A percentile compares a stretch with the other conserved stretches of the same genome.
phyloP scores from a whole-genome alignment of 2,113 vertebrate genomes.

The Macroglossus sobrinus region DNA sequence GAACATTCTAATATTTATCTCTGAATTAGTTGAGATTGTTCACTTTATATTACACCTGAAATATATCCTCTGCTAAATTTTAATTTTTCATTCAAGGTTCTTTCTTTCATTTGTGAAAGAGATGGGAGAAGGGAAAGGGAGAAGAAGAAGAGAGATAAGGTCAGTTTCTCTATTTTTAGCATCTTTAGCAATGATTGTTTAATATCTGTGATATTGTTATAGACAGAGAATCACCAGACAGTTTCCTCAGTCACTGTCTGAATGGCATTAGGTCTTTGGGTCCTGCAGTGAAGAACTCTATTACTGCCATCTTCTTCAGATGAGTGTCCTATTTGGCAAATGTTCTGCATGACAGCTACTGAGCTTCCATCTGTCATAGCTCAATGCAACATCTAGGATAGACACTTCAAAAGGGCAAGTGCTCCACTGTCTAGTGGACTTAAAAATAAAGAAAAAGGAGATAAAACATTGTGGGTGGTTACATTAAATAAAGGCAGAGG shows the following conservation, averaged over 20 bases:
- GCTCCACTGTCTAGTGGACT: neutral
- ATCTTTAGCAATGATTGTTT: neutral
- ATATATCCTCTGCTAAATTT: neutral
- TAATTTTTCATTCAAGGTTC: neutral
- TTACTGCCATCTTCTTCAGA: slow-evolving; percentile 44
- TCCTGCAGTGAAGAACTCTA: slow-evolving; percentile 47
- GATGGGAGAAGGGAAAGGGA: accelerated
- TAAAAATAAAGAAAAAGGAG: slow-evolving; percentile 19
- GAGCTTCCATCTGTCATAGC: slow-evolving; percentile 55
- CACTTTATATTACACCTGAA: neutral
- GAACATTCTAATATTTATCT: neutral
- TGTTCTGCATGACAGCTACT: slow-evolving; percentile 47
- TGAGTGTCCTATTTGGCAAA: slow-evolving; percentile 52
- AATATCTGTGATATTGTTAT: neutral
- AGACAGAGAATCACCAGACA: neutral
- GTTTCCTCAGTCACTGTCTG: neutral
- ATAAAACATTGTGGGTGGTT: neutral
- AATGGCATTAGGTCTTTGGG: slow-evolving; percentile 19
- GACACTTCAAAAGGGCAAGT: slow-evolving; percentile 27
- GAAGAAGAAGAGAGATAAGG: neutral
- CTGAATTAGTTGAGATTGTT: neutral
- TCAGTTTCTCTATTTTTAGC: neutral
- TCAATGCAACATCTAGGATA: slow-evolving; percentile 40
- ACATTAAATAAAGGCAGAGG: slow-evolving; percentile 42
- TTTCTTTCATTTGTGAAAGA: neutral